phyloP scores from a whole-genome alignment of 2,797 vertebrate genomes.

The Mormyrus hasselquistii region DNA sequence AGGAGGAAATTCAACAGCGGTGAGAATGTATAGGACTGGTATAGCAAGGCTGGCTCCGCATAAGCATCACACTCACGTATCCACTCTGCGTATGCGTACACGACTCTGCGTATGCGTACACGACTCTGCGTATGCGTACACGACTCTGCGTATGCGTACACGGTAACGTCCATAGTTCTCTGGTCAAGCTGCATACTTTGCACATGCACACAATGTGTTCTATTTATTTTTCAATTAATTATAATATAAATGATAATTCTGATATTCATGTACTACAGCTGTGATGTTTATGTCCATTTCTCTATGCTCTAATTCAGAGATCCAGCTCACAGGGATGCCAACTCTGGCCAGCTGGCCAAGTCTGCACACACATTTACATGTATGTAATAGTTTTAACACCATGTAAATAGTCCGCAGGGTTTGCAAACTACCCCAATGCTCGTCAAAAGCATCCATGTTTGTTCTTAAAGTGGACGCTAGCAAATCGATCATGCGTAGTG shows the following conservation, averaged over 20 bases:
- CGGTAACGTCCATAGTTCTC: not conserved
- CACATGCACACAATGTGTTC: too few relatives aligned
- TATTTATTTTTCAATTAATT: too few relatives aligned
- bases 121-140: not conserved
- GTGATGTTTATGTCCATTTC: too few relatives aligned
- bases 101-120: not conserved
- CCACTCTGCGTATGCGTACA: not conserved
- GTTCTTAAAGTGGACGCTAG: too few relatives aligned
- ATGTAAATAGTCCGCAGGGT: not conserved
- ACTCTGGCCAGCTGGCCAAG: too few relatives aligned
- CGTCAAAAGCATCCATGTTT: too few relatives aligned
- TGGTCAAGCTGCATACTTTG: not conserved
- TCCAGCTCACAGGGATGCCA: too few relatives aligned
- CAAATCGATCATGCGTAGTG: too few relatives aligned
- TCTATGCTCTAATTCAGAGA: too few relatives aligned
- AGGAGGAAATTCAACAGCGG: not conserved
- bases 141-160: not conserved
- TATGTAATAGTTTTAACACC: not conserved
- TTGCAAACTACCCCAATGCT: not conserved
- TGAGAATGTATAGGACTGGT: not conserved
- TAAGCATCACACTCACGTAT: not conserved
- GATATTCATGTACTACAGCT: too few relatives aligned
- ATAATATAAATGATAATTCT: too few relatives aligned
- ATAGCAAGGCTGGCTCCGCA: not conserved
- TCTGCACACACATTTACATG: too few relatives aligned